Conservation (phyloP, 2,797 vertebrate genomes). For the Leptoclinus maculatus region DNA sequence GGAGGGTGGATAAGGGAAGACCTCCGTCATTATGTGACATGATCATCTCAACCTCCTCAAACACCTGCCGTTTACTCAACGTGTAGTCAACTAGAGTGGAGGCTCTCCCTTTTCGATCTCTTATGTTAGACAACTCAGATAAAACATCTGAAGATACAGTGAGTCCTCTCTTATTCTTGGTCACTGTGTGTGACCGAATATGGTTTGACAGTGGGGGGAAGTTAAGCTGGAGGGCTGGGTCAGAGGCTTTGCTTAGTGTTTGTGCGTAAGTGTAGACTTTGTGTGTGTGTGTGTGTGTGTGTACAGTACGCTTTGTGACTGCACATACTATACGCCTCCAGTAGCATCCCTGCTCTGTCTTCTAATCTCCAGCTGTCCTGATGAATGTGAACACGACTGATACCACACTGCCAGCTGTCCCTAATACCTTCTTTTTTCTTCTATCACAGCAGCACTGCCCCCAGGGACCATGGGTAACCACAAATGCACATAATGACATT, state of each 20-base stretch:
- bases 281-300: conserved; percentile 26
- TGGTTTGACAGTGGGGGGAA: conserved; percentile 56
- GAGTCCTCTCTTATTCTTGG: conserved; percentile 13
- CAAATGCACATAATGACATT: conserved; percentile 78
- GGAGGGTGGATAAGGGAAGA: conserved; percentile 12
- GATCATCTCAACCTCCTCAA: conserved; percentile 46
- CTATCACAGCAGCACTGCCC: conserved; percentile 51
- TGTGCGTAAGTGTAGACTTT: conserved; percentile 45
- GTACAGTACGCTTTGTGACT: conserved; percentile 21
- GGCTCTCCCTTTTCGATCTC: conserved; percentile 4
- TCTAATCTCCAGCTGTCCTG: conserved; percentile 72
- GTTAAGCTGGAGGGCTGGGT: conserved; percentile 50
- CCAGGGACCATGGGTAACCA: conserved; percentile 56
- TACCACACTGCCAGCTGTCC: conserved; percentile 77
- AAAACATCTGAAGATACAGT: conserved; percentile 32
- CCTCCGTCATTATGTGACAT: conserved; percentile 56
- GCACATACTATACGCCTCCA: conserved; percentile 54
- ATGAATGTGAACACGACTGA: conserved; percentile 76
- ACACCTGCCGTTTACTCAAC: conserved; percentile 28
- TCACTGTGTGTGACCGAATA: conserved; percentile 51
- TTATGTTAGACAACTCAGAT: conserved; percentile 37
- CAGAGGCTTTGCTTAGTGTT: conserved; percentile 58
- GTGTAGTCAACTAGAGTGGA: conserved; percentile 11
- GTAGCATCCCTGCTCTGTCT: conserved; percentile 53
- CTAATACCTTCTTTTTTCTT: conserved; percentile 61